Percentiles rank a stretch among this genome's conserved stretches.
phyloP scores from a whole-genome alignment of 1,140 invertebrate species.

The Gyrodactylus salaris region DNA sequence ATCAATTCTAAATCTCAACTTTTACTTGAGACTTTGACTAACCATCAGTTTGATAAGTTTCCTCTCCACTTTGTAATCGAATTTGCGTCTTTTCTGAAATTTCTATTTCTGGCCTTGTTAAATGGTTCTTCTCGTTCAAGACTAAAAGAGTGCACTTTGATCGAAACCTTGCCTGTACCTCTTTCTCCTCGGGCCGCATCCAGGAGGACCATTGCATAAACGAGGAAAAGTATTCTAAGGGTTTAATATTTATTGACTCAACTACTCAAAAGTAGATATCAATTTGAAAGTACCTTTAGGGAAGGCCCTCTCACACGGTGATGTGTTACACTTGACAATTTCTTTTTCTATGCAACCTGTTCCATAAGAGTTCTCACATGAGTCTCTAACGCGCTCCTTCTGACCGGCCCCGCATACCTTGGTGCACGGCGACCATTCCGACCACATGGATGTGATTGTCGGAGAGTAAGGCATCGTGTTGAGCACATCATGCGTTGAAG shows the following conservation, averaged over 20 bases:
- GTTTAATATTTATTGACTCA: too few relatives aligned
- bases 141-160: not conserved
- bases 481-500: too few relatives aligned
- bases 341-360: not conserved
- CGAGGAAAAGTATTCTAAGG: not conserved
- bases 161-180: not conserved
- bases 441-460: too few relatives aligned
- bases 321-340: not conserved
- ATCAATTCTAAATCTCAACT: too few relatives aligned
- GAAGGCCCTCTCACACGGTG: not conserved
- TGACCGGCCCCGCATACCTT: not conserved
- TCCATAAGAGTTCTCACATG: not conserved
- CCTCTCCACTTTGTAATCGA: too few relatives aligned
- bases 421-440: not conserved
- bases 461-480: too few relatives aligned
- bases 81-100: not conserved
- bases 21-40: too few relatives aligned
- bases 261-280: not conserved
- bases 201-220: not conserved
- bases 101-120: not conserved
- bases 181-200: not conserved
- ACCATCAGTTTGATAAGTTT: too few relatives aligned
- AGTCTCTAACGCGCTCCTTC: not conserved
- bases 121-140: not conserved
- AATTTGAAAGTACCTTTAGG: not conserved